Conservation (phyloP, 2,797 vertebrate genomes). For the Halcyon smyrnensis region DNA sequence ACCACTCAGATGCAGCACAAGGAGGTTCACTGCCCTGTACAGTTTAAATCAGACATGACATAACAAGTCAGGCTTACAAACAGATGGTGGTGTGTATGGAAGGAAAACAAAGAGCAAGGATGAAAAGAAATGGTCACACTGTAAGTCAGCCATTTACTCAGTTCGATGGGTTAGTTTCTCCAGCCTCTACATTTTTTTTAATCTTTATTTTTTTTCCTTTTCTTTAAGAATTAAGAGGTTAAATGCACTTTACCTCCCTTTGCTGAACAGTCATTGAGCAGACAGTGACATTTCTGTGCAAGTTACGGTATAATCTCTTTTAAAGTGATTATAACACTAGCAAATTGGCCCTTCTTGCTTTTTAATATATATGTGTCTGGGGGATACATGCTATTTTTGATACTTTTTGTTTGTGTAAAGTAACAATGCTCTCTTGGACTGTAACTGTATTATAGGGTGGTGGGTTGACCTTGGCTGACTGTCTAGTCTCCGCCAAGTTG, state of each 20-base stretch:
- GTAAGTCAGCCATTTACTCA: neutral
- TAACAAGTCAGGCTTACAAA: neutral
- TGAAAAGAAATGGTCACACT: neutral
- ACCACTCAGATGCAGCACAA: neutral
- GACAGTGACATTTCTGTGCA: neutral
- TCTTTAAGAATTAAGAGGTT: neutral
- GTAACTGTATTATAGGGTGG: rapidly evolving
- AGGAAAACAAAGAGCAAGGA: neutral
- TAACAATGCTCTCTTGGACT: neutral
- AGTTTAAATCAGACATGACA: neutral
- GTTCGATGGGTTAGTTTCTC: neutral
- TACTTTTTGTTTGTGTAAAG: neutral
- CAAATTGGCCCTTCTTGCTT: neutral
- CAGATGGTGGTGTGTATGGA: neutral
- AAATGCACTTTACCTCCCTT: neutral
- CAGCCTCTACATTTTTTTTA: rapidly evolving
- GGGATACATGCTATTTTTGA: neutral
- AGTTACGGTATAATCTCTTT: neutral
- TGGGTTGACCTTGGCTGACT: neutral
- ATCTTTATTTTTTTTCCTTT: neutral
- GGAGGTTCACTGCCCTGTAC: neutral
- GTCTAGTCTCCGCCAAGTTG: rapidly evolving
- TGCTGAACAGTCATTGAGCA: neutral
- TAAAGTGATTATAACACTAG: neutral
- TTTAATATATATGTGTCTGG: neutral